Evolutionary conservation across 1,140 invertebrate genomes (phyloP), one percentile per base, ranked within the genome.

Genomic region (Conus betulinus): DNA sequence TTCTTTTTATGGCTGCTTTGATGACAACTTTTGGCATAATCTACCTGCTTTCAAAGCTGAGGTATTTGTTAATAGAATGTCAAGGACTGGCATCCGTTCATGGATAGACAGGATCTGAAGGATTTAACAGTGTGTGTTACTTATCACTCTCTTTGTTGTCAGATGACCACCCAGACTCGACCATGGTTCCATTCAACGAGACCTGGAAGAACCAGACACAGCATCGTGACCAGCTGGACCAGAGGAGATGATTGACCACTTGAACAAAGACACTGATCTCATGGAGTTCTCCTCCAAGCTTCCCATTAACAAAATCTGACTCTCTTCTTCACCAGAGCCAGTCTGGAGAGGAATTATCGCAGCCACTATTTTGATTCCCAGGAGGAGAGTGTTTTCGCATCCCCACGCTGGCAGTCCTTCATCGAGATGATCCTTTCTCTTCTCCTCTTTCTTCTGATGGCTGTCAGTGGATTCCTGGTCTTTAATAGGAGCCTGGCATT

Each of bases 201-300:
- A 89, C 89, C 0, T 90, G 88, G 89, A 91, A 53, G 7, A 71
- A 20, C 67, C 57, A 60, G 57, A 23, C 20, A 23, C 88, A 83
- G 15, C 88, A 89, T 52, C 85, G 90, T 39, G 89, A 92, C 27
- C 89, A 92, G 63, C 90, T 88, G 5, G 94, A 95, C 88, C 90
- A 88, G 25, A 88, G 25, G 91, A 94, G 87, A 92, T 94, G 82
- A 92, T 94, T 25, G 89, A 91, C 55, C 92, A 91, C 87, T 91
- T 96, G 17, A 97, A 98, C 92, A 97, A 98, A 88, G 98, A 98
- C 93, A 96, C 96, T 78, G 97, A 97, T 90, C 96, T 97, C 85
- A 87, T 93, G 83, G 98, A 97, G 57, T 99, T 98, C 93, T 98
- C 99, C 94, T 97, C 98, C 27, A 97, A 97, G 91, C 98, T 98